A percentile compares a stretch with the other conserved stretches of the same genome.
Evolutionary conservation across 2,888 invertebrate species (phyloP).

Genomic region (Drosophila neoperkinsi): DNA sequence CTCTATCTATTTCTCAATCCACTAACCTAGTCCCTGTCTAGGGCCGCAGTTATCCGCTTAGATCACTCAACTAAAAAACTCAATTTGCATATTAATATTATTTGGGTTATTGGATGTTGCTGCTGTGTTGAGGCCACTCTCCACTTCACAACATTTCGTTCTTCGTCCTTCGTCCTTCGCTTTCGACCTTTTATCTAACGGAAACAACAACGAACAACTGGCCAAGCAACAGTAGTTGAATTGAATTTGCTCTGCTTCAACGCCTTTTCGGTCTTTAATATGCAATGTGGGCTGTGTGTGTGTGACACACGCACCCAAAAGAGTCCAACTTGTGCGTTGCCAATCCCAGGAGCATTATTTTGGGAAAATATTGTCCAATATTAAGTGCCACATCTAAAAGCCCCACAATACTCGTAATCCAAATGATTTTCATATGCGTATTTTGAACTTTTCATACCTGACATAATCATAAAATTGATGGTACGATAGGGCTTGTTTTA

Average conservation of each 20-base stretch:
- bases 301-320: conserved; percentile 5
- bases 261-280: conserved; percentile 76
- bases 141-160: conserved; percentile 31
- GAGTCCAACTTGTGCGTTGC: conserved; percentile 12
- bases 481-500: neutral
- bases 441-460: conserved; percentile 38
- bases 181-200: conserved; percentile 66
- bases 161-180: neutral
- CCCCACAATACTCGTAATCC: conserved; percentile 18
- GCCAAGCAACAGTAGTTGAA: conserved; percentile 76
- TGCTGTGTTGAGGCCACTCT: conserved; percentile 15
- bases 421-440: conserved; percentile 15
- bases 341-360: conserved; percentile 24
- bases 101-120: conserved; percentile 61
- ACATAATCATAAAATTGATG: conserved; percentile 56
- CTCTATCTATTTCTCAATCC: neutral
- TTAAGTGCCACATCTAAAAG: conserved; percentile 30
- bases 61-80: conserved; percentile 84
- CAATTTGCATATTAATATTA: conserved; percentile 85
- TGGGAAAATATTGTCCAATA: conserved; percentile 32
- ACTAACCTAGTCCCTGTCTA: conserved; percentile 16
- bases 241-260: conserved; percentile 80
- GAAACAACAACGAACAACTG: conserved; percentile 39
- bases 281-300: conserved; percentile 15
- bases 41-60: conserved; percentile 78